Conservation (phyloP, 2,113 vertebrate genomes). For the Clarias gariepinus region DNA sequence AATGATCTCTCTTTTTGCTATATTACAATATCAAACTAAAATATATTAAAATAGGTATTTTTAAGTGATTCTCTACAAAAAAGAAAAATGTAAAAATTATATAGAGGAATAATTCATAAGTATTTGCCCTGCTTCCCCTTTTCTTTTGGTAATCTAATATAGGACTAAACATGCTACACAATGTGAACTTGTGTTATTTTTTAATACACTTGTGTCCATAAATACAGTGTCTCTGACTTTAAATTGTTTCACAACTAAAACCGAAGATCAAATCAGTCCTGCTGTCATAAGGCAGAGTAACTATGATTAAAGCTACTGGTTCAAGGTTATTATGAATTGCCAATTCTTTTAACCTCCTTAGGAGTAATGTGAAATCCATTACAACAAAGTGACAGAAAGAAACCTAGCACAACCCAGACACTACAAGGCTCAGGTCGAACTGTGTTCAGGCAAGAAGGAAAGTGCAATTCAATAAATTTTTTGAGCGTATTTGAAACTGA, state of each 20-base stretch:
- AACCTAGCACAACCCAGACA: background rate
- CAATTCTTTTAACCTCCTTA: background rate
- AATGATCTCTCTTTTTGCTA: background rate
- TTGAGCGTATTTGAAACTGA: too few relatives aligned
- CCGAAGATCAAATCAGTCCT: background rate
- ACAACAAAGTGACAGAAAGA: background rate
- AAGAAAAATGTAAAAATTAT: background rate
- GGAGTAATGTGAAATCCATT: background rate
- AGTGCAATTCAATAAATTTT: too few relatives aligned
- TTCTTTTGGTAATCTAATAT: background rate
- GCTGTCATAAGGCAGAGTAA: constrained; percentile 3
- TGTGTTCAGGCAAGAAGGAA: background rate
- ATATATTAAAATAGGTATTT: background rate
- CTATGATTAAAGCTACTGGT: background rate
- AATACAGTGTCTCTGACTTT: background rate
- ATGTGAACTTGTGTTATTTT: background rate
- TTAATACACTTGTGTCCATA: background rate
- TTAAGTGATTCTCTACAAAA: background rate
- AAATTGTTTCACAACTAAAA: background rate
- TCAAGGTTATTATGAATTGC: background rate
- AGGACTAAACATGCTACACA: background rate
- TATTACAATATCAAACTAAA: background rate
- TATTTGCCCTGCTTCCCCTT: background rate
- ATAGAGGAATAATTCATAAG: background rate
- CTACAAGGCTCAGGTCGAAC: background rate